Evolutionary conservation across 1,140 invertebrate species (phyloP).

Genomic region (Macrocentrus cingulum): DNA sequence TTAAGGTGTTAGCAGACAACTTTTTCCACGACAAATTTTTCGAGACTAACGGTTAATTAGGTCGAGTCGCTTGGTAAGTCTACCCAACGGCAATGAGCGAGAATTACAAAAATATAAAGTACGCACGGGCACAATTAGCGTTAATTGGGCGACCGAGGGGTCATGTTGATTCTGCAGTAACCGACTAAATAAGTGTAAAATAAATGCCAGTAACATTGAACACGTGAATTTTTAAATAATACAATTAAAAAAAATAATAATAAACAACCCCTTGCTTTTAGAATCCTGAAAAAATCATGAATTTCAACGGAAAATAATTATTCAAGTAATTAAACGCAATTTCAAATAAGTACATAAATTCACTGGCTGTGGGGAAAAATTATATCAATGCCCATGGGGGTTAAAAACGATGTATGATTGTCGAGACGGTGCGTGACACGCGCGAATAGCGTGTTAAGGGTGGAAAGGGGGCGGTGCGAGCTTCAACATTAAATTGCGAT

Average conservation of each 20-base stretch:
- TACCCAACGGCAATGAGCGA: background rate
- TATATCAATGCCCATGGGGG: background rate
- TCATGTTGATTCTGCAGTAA: background rate
- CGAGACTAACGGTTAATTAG: no score
- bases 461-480: background rate
- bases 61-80: background rate
- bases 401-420: constrained; percentile 3
- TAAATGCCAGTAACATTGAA: no score
- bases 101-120: background rate
- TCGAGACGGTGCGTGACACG: constrained; percentile 11
- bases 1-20: no score
- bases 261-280: no score
- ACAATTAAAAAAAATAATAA: background rate
- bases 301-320: no score
- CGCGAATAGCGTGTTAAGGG: constrained; percentile 15
- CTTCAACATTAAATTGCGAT: constrained; percentile 6
- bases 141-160: background rate
- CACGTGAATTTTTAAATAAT: background rate
- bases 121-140: constrained; percentile 4
- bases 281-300: no score
- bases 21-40: no score
- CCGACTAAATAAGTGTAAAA: background rate
- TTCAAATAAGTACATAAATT: no score
- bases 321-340: no score
- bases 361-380: no score